Percentiles rank a stretch among this genome's conserved stretches.
Conservation (phyloP, 1,140 invertebrate species). For the Camponotus vicinus region DNA sequence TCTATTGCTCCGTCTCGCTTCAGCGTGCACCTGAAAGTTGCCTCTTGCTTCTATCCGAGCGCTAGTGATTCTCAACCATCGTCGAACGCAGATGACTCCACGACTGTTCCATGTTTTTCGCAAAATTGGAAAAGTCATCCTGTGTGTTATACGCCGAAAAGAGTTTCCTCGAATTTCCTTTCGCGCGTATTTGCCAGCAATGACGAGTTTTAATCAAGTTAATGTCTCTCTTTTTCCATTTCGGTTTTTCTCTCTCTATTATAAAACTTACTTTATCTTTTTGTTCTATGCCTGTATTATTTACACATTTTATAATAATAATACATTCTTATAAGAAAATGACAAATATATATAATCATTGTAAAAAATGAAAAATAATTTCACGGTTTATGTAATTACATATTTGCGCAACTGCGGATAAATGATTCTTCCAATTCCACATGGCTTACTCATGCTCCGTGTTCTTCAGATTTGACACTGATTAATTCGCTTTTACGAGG, state of each 20-base stretch:
- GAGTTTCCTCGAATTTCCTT: background rate
- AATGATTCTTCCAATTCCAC: background rate
- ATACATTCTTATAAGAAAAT: constrained; percentile 5
- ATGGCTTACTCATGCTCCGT: constrained; percentile 23
- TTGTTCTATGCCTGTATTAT: background rate
- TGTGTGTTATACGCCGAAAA: background rate
- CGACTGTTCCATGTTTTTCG: constrained; percentile 23
- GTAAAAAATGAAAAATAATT: background rate
- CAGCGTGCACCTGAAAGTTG: constrained; percentile 1
- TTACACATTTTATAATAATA: background rate
- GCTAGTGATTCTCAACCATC: constrained; percentile 52
- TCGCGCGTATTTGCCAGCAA: background rate
- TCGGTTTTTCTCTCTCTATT: background rate
- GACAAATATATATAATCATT: too few species aligned
- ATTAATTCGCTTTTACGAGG: constrained; percentile 9
- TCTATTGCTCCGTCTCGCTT: constrained; percentile 43
- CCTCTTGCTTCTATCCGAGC: background rate
- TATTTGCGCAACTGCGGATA: background rate
- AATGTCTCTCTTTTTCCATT: background rate
- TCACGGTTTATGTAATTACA: background rate
- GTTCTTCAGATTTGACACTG: constrained; percentile 4
- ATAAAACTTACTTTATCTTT: background rate
- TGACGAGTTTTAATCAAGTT: background rate
- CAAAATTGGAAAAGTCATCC: constrained; percentile 24
- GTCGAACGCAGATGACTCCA: constrained; percentile 34